Conservation (phyloP, 2,797 vertebrate species). For the Podarcis siculus region DNA sequence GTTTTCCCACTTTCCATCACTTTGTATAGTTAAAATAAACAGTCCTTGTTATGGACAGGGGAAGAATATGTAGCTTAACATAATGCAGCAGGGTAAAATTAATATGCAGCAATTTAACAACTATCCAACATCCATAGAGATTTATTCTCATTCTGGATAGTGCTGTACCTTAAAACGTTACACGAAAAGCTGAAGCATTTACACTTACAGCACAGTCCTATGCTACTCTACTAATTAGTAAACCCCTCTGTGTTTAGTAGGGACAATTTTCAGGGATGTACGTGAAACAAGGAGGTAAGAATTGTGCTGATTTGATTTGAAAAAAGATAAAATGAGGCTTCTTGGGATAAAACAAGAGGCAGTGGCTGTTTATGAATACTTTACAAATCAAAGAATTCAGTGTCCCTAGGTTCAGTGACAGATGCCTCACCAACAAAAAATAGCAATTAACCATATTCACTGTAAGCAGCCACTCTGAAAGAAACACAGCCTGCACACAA, state of each 20-base stretch:
- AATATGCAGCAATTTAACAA: background rate
- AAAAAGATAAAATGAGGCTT: background rate
- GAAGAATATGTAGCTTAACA: background rate
- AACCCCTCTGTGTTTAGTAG: background rate
- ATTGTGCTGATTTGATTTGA: background rate
- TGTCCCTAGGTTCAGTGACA: background rate
- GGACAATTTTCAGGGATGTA: background rate
- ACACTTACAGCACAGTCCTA: background rate
- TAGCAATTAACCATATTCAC: background rate
- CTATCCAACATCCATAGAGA: background rate
- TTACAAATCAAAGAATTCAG: background rate
- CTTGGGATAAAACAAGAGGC: background rate
- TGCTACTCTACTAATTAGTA: background rate
- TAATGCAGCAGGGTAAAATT: background rate
- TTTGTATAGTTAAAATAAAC: background rate
- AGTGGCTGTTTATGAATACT: background rate
- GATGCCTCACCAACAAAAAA: background rate
- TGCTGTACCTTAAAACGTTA: background rate
- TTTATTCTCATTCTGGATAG: background rate
- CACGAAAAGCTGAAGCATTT: background rate
- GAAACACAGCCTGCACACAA: background rate
- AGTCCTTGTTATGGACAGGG: background rate
- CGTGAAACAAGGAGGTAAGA: background rate
- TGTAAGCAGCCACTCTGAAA: background rate
- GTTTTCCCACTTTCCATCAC: background rate